Percentiles rank a stretch among this genome's conserved stretches.
Conservation (phyloP, 2,113 vertebrate species). For the Ascaphus truei region DNA sequence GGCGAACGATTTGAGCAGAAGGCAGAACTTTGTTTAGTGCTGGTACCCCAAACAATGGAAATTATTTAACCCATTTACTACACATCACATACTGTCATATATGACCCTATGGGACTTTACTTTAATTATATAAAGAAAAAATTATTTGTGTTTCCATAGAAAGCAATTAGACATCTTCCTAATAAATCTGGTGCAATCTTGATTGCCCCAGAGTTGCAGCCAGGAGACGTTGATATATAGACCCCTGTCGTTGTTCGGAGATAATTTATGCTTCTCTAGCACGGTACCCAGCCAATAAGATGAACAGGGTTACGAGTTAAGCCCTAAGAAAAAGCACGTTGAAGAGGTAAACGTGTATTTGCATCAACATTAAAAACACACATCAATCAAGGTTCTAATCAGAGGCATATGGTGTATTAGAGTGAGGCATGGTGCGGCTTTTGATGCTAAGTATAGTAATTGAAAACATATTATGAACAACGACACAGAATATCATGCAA, state of each 20-base stretch:
- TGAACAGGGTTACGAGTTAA: not conserved
- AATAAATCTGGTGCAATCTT: too few relatives aligned
- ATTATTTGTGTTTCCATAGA: too few relatives aligned
- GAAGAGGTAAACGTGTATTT: not conserved
- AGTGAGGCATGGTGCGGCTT: too few relatives aligned
- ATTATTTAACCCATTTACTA: constrained; percentile 10
- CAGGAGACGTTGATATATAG: not conserved
- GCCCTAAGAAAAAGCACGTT: not conserved
- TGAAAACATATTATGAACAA: too few relatives aligned
- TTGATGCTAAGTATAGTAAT: too few relatives aligned
- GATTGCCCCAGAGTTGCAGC: too few relatives aligned
- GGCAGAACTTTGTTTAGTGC: constrained; percentile 53
- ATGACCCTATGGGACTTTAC: too few relatives aligned
- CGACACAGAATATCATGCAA: too few relatives aligned
- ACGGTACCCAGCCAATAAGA: not conserved
- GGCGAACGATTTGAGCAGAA: constrained; percentile 43
- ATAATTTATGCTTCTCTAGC: not conserved
- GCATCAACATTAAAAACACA: not conserved
- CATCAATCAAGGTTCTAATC: not conserved
- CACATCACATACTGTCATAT: too few relatives aligned
- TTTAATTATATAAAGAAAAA: too few relatives aligned
- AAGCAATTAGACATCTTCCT: too few relatives aligned
- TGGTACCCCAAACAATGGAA: too few relatives aligned
- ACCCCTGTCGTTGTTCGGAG: not conserved
- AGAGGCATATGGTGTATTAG: not conserved